A percentile compares a stretch with the other conserved stretches of the same genome.
Conservation (phyloP, 2,888 invertebrate genomes). For the Pteria penguin region DNA sequence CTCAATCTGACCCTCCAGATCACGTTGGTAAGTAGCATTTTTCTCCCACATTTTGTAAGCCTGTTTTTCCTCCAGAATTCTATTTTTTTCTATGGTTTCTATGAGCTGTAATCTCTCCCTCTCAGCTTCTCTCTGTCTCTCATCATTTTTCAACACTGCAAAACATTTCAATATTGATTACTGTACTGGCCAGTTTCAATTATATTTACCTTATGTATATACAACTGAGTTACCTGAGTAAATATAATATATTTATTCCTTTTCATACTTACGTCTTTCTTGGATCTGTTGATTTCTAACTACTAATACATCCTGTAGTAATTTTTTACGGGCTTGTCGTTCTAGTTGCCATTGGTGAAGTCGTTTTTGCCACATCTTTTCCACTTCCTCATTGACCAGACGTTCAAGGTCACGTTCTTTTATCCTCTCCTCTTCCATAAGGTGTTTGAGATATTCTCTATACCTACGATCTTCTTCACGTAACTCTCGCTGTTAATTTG, state of each 20-base stretch:
- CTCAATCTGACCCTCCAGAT: conserved; percentile 75
- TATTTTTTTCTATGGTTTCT: conserved; percentile 72
- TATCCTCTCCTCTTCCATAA: conserved; percentile 74
- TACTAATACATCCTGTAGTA: conserved; percentile 75
- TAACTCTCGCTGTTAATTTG: conserved; percentile 75
- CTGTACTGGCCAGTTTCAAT: too few relatives aligned
- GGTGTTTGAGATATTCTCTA: conserved; percentile 73
- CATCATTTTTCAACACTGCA: conserved; percentile 71
- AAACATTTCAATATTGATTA: too few relatives aligned
- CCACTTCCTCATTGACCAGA: conserved; percentile 76
- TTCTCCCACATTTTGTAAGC: conserved; percentile 57
- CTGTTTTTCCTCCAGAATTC: conserved; percentile 69
- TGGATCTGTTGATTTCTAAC: conserved; percentile 73
- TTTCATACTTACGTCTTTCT: conserved; percentile 78
- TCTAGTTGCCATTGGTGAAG: conserved; percentile 76
- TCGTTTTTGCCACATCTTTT: conserved; percentile 79
- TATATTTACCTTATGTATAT: too few relatives aligned
- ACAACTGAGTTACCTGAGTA: too few relatives aligned
- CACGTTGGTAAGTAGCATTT: conserved; percentile 69
- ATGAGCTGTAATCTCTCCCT: conserved; percentile 68
- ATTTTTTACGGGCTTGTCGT: conserved; percentile 73
- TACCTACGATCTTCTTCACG: conserved; percentile 77
- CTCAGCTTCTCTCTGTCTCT: conserved; percentile 64
- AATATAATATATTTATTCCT: too few relatives aligned
- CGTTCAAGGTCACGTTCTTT: conserved; percentile 75